Base-by-base conservation (phyloP, 2,888 invertebrate species). In the Xiphydria camelus region DNA sequence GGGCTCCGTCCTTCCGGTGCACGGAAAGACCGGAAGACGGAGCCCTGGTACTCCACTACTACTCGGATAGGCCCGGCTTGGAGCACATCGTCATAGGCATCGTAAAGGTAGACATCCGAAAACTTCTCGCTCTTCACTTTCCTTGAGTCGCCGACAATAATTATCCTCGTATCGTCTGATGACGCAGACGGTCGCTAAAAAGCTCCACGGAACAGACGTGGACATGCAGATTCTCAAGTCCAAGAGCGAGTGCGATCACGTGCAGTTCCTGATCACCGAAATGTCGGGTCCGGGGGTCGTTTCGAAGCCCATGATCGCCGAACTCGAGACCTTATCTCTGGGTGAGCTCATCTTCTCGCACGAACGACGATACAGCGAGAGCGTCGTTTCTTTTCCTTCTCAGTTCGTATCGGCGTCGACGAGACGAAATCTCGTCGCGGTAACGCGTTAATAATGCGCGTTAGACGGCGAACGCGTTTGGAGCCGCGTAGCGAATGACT, bases 1-100 rank as follows among this genome's bases (percentile, higher is more conserved):
- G 89, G 60, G 93, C 94, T 0, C 97, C 97, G 0, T 96, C 95
- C 0, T 97, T 97, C 78, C 84, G 97, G 12, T 97, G 96, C 76
- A 94, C 94, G 0, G 94, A 94, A 67, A 77, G 90, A 44, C 85
- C 87, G 4, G 90, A 91, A 76, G 93, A 94, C 75, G 94, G 94
- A 0, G 91, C 89, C 1, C 79, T 95, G 21, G 83, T 95, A 25
- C 82, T 98, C 14, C 97, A 98, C 75, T 97, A 97, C 78, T 97
- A 97, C 76, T 95, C 96, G 0, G 94, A 95, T 61, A 84, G 96
- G 53, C 91, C 93, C 3, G 94, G 94, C 3, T 79, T 97, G 59
- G 94, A 97, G 73, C 89, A 94, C 66, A 96, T 97, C 68, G 96
- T 97, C 49, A 96, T 94, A 69, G 97, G 97, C 19, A 95, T 96